A percentile compares a stretch with the other conserved stretches of the same genome.
Evolutionary conservation across 1,140 invertebrate species (phyloP).

Genomic region (Zaprionus inermis): DNA sequence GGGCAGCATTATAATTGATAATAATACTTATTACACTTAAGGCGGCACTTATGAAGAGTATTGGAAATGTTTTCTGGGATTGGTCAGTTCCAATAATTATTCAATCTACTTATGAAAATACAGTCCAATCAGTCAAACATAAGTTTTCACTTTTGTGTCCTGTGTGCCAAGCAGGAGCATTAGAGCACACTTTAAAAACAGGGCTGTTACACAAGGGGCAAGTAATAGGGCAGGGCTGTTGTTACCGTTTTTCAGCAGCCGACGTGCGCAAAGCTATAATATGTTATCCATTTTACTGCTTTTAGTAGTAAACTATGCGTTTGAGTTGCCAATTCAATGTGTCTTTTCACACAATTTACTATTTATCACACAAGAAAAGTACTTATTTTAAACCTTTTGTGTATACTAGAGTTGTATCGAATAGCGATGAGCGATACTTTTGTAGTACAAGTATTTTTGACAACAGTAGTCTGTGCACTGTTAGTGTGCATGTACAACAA

Average conservation of each 20-base stretch:
- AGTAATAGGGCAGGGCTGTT: slow-evolving; percentile 58
- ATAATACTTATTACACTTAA: slow-evolving; percentile 11
- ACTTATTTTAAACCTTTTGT: slow-evolving; percentile 76
- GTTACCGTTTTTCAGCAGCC: slow-evolving; percentile 71
- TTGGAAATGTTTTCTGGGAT: neutral
- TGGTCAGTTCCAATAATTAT: slow-evolving; percentile 2
- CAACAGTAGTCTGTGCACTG: slow-evolving; percentile 1
- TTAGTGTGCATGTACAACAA: slow-evolving; percentile 1
- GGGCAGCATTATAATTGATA: slow-evolving; percentile 15
- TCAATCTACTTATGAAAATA: slow-evolving; percentile 1
- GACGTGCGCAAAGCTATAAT: slow-evolving; percentile 67
- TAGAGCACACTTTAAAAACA: slow-evolving; percentile 35
- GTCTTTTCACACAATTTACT: slow-evolving; percentile 43
- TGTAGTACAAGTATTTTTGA: neutral
- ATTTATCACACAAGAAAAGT: slow-evolving; percentile 72
- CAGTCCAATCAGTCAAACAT: slow-evolving; percentile 22
- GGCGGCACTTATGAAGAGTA: slow-evolving; percentile 5
- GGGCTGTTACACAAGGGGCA: slow-evolving; percentile 71
- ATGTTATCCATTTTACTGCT: slow-evolving; percentile 49
- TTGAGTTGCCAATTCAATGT: slow-evolving; percentile 47
- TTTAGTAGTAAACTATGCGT: slow-evolving; percentile 33
- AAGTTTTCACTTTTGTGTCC: slow-evolving; percentile 44
- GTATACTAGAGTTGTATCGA: slow-evolving; percentile 63
- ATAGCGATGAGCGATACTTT: slow-evolving; percentile 27
- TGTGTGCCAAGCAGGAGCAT: slow-evolving; percentile 31